Percentiles rank a stretch among this genome's conserved stretches.
Conservation (phyloP, 2,888 invertebrate species). For the Ephialtes manifestator region DNA sequence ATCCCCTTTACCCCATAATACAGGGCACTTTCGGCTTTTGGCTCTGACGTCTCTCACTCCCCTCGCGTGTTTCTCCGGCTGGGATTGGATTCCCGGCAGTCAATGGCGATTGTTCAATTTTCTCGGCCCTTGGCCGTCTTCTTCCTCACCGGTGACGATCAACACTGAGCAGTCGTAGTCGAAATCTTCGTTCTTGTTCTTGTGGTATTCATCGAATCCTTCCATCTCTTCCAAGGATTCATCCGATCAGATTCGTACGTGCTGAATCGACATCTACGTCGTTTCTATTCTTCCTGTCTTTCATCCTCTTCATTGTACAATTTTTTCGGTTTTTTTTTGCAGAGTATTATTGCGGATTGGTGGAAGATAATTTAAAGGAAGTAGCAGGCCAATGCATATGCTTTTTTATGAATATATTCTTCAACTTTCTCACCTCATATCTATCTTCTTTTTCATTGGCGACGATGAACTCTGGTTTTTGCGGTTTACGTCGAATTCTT, state of each 20-base stretch:
- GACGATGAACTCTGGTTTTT: no score
- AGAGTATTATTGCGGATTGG: neutral
- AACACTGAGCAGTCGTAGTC: neutral
- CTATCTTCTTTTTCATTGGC: no score
- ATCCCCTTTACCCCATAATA: slow-evolving; percentile 37
- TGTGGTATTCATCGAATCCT: slow-evolving; percentile 27
- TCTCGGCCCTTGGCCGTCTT: slow-evolving; percentile 35
- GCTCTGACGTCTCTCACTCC: slow-evolving; percentile 29
- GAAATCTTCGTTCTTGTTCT: slow-evolving; percentile 27
- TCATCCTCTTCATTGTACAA: neutral
- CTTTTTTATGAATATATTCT: neutral
- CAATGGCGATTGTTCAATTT: slow-evolving; percentile 51
- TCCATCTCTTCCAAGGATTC: slow-evolving; percentile 7
- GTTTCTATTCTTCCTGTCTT: neutral
- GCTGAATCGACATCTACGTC: slow-evolving; percentile 13
- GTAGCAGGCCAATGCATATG: neutral
- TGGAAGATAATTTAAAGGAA: neutral
- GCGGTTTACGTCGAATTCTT: no score
- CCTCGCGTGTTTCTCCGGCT: neutral
- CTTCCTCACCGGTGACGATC: neutral
- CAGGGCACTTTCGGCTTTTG: slow-evolving; percentile 41
- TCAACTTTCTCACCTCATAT: neutral
- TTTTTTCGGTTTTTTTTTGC: neutral
- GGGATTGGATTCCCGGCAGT: slow-evolving; percentile 42
- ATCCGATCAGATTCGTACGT: slow-evolving; percentile 47